Percentiles rank a stretch among this genome's conserved stretches.
Conservation (phyloP, 2,797 vertebrate species). For the Margarornis squamiger region DNA sequence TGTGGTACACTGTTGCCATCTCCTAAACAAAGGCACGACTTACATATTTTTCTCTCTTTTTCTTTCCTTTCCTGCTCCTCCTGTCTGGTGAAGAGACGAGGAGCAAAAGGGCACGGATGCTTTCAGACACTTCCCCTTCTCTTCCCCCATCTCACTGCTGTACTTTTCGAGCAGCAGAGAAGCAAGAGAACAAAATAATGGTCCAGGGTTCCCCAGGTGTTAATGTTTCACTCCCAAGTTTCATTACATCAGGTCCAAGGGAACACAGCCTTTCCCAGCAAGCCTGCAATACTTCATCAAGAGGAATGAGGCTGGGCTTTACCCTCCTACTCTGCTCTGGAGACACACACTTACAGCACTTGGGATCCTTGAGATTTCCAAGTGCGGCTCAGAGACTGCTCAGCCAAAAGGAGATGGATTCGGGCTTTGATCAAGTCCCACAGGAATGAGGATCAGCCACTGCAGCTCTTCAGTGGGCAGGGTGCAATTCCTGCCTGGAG, state of each 20-base stretch:
- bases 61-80: neutral
- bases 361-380: neutral
- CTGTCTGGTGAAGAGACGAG: neutral
- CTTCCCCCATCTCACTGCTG: neutral
- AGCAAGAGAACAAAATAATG: neutral
- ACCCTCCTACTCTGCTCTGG: neutral
- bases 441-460: neutral
- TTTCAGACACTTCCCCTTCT: neutral
- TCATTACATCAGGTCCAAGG: neutral
- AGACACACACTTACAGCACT: neutral
- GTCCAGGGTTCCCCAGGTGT: neutral
- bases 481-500: neutral
- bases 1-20: neutral
- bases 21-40: neutral
- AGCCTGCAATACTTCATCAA: neutral
- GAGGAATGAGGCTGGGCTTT: neutral
- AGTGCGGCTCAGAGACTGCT: neutral
- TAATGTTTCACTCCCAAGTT: neutral
- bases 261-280: neutral
- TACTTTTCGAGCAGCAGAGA: neutral
- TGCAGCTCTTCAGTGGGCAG: neutral
- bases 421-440: neutral
- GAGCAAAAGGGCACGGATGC: neutral
- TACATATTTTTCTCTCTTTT: neutral
- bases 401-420: neutral